A percentile compares a stretch with the other conserved stretches of the same genome.
These are phyloP conservation scores for Glyphotaelius pellucidus DNA, from an alignment of 2,888 invertebrate species.

Conservation along the genomic window DNA sequence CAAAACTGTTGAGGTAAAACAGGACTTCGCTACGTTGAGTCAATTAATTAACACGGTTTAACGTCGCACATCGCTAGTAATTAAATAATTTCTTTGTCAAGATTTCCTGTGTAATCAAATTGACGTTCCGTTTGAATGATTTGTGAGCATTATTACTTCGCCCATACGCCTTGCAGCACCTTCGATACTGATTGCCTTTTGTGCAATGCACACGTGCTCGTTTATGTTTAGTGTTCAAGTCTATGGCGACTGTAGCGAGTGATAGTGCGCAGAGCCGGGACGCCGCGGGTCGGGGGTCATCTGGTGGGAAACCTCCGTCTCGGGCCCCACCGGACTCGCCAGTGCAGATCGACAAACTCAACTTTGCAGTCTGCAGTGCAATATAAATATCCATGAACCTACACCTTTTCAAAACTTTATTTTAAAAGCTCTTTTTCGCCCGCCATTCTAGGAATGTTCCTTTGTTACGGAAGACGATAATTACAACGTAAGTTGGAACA, in stretches of 20 bases:
- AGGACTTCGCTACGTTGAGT: no score
- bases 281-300: slow-evolving; percentile 57
- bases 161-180: neutral
- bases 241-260: neutral
- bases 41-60: no score
- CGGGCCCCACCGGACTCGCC: neutral
- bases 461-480: no score
- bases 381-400: no score
- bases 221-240: slow-evolving; percentile 3
- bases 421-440: no score
- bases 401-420: no score
- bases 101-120: neutral
- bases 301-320: slow-evolving; percentile 38
- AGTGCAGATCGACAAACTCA: neutral
- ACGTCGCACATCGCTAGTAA: neutral
- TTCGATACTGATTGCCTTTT: neutral
- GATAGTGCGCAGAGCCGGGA: slow-evolving; percentile 41
- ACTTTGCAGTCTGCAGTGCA: neutral
- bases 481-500: no score
- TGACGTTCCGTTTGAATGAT: neutral
- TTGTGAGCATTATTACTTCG: neutral
- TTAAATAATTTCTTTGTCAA: neutral
- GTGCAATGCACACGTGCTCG: slow-evolving; percentile 11
- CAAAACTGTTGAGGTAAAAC: no score
- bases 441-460: no score